phyloP scores from a whole-genome alignment of 1,140 invertebrate genomes.

The Pseudomyrmex dendroicus region DNA sequence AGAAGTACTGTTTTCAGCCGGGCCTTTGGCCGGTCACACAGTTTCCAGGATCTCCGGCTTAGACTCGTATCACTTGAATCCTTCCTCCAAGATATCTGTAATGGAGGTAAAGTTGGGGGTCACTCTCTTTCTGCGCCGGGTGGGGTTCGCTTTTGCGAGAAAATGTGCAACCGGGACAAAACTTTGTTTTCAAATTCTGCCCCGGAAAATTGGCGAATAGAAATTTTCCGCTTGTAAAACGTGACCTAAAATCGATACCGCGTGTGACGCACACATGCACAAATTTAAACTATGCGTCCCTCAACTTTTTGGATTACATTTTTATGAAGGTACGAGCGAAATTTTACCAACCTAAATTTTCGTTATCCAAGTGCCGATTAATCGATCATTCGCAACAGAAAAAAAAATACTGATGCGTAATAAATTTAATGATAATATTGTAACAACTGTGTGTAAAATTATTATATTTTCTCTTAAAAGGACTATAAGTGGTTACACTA shows the following conservation, averaged over 20 bases:
- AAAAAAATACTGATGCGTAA: background rate
- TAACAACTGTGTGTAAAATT: background rate
- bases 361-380: background rate
- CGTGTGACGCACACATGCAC: background rate
- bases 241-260: slow-evolving; percentile 4
- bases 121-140: slow-evolving; percentile 1
- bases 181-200: slow-evolving; percentile 34
- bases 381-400: slow-evolving; percentile 5
- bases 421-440: slow-evolving; percentile 1
- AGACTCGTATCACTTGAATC: slow-evolving; percentile 63
- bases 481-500: too few relatives aligned
- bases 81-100: slow-evolving; percentile 61
- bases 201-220: background rate
- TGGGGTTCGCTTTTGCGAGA: background rate
- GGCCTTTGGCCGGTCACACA: slow-evolving; percentile 45
- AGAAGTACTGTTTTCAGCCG: slow-evolving; percentile 52
- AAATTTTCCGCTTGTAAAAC: slow-evolving; percentile 35
- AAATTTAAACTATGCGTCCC: slow-evolving; percentile 29
- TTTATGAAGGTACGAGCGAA: background rate
- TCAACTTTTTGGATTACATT: slow-evolving; percentile 26
- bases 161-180: slow-evolving; percentile 16
- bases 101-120: slow-evolving; percentile 51
- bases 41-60: slow-evolving; percentile 39
- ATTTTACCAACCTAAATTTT: slow-evolving; percentile 13
- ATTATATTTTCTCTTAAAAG: too few relatives aligned